Evolutionary conservation across 2,113 vertebrate species (phyloP).

Genomic region (cattle (Bos taurus)): ARS-UCD2.0 NC_037331.1:10655001-10655500

Average conservation of each 20-base stretch:
- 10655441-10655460: neutral
- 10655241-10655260: neutral
- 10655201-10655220: neutral
- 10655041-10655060: neutral
- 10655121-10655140: neutral
- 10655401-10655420: neutral
- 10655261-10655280: neutral
- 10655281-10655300: neutral
- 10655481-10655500: neutral
- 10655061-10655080: neutral
- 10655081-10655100: neutral
- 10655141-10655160: neutral
- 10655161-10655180: neutral
- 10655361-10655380: neutral
- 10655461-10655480: neutral
- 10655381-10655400: neutral
- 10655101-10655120: neutral
- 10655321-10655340: neutral
- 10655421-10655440: neutral
- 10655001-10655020: neutral
- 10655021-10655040: neutral
- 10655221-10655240: neutral
- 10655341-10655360: neutral
- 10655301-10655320: neutral
- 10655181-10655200: neutral